Evolutionary conservation across 2,113 vertebrate species (phyloP), one percentile per base, ranked within the genome.

Genomic region (Mystacornis crossleyi): DNA sequence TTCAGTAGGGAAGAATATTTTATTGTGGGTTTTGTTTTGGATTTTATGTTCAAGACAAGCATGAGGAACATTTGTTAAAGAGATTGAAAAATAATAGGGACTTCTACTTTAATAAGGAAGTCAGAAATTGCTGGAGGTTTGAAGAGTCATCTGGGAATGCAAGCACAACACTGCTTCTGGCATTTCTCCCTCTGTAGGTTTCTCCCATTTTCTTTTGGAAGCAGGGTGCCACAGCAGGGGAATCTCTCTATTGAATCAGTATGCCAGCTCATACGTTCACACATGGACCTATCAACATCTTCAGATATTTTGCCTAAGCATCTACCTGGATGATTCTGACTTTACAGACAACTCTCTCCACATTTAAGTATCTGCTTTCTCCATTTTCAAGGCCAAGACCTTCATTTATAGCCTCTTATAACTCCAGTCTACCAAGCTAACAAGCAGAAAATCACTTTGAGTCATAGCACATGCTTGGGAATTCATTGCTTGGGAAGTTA

Each of bases 381-480:
- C 24, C 10, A 62, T 67, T 84, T 69, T 21, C n/a, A 65, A 42
- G 26, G 6, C 54, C 11, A 54, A 5, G 3, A 72, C 4, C 25
- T 71, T 53, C 4, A 17, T 79, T 66, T 66, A 20, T 38, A 62
- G 7, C 7, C 6, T 33, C 5, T 58, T 31, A 15, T 23, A 50
- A 33, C 33, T 64, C 34, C 23, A 67, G 33, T 25, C 57, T 60
- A 51, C 9, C 16, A 36, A 90, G 4, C 8, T 66, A 66, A 66
- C 7, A 54, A 67, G 25, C 6, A 71, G 14, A 0, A 5, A 57
- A 57, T 36, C 0, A 0, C 33, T 91, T 83, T 69, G 29, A 64
- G 19, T 66, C 14, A 12, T 8, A 84, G 29, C 10, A 47, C 4
- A 16, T 28, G 31, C 17, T 81, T 73, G 21, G 20, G 9, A 72